Evolutionary conservation across 1,140 invertebrate genomes (phyloP).

Genomic region (Euglossa dilemma): DNA sequence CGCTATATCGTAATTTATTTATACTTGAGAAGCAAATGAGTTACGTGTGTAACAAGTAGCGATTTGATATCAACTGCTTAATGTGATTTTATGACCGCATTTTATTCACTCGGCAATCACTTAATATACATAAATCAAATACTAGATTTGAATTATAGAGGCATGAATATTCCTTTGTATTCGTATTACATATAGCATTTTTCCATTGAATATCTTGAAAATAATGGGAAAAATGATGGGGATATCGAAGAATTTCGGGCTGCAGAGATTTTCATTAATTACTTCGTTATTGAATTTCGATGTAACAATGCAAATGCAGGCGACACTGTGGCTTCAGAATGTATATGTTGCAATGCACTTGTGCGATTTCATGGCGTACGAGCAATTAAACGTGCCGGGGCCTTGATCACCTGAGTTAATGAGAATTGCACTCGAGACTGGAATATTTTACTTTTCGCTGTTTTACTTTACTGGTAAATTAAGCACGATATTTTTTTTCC

Average conservation of each 20-base stretch:
- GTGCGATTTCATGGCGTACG: slow-evolving; percentile 15
- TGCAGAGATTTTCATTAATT: slow-evolving; percentile 8
- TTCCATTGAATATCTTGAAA: no score
- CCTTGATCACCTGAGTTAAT: slow-evolving; percentile 29
- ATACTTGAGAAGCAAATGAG: no score
- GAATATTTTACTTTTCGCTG: slow-evolving; percentile 30
- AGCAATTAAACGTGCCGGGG: slow-evolving; percentile 28
- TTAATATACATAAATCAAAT: no score
- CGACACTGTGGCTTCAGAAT: not conserved
- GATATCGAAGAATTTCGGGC: not conserved
- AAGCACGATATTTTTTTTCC: not conserved
- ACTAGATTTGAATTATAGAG: no score
- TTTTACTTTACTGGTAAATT: slow-evolving; percentile 1
- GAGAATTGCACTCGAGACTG: slow-evolving; percentile 36
- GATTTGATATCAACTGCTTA: no score
- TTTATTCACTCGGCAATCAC: no score
- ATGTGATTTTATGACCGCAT: no score
- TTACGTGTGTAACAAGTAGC: no score
- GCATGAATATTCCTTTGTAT: no score
- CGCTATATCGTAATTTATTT: no score
- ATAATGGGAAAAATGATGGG: not conserved
- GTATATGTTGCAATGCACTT: not conserved
- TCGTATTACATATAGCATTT: no score
- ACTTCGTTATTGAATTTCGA: not conserved
- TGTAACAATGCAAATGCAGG: not conserved